Evolutionary conservation across 2,113 vertebrate species (phyloP).

Genomic region (Sceloporus undulatus): DNA sequence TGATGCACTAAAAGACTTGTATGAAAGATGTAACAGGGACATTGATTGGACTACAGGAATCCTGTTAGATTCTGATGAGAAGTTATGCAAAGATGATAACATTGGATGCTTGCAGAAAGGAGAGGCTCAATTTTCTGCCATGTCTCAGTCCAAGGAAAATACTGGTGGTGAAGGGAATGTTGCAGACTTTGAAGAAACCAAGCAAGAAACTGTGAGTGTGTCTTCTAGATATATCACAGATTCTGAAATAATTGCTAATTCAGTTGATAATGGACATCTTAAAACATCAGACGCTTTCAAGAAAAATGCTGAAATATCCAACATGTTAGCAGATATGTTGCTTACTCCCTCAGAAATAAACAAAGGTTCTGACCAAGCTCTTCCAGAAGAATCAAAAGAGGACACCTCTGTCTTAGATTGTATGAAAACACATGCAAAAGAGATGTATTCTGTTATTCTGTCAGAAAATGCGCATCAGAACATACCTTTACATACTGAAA

Average conservation of each 20-base stretch:
- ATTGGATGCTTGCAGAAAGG: constrained; percentile 56
- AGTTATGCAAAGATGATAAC: constrained; percentile 82
- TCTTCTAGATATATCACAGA: constrained; percentile 5
- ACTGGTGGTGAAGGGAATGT: constrained; percentile 35
- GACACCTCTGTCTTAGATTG: constrained; percentile 36
- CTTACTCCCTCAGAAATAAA: constrained; percentile 18
- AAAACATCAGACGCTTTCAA: constrained; percentile 24
- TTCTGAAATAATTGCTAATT: constrained; percentile 29
- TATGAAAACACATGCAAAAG: constrained; percentile 28
- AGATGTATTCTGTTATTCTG: constrained; percentile 39
- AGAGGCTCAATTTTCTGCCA: constrained; percentile 46
- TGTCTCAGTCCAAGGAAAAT: constrained; percentile 63
- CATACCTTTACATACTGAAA: constrained; percentile 45
- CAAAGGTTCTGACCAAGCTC: constrained; percentile 37
- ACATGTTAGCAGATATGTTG: constrained; percentile 44
- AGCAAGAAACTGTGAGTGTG: not conserved
- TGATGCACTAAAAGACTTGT: constrained; percentile 93
- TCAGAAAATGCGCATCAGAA: constrained; percentile 25
- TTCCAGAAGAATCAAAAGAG: not conserved
- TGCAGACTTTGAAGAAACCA: constrained; percentile 17
- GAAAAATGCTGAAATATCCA: constrained; percentile 41
- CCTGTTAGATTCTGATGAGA: constrained; percentile 92
- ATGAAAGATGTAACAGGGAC: constrained; percentile 95
- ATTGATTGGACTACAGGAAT: constrained; percentile 94
- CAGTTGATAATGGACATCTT: constrained; percentile 22